Conservation (phyloP, 2,113 vertebrate genomes). For the Anser brachyrhynchus region DNA sequence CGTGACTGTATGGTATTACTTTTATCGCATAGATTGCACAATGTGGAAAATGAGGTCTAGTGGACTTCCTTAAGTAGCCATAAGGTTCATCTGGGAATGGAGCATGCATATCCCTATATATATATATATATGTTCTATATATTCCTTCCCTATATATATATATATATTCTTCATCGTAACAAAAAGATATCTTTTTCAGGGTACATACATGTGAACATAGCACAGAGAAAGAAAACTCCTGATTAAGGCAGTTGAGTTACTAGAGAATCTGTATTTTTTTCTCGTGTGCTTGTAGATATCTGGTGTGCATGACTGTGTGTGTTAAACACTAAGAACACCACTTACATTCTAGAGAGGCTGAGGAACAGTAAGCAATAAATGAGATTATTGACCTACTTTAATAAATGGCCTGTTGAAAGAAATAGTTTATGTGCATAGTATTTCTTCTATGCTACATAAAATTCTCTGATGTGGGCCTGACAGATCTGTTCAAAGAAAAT, state of each 20-base stretch:
- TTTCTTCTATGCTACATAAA: background rate
- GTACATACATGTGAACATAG: rapidly evolving
- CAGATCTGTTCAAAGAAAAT: constrained; percentile 4
- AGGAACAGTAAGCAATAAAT: background rate
- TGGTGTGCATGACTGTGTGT: background rate
- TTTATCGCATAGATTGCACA: constrained; percentile 14
- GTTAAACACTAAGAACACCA: background rate
- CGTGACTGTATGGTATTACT: background rate
- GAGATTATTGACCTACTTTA: background rate
- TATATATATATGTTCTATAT: too few relatives aligned
- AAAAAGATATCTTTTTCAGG: background rate
- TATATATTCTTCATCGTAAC: background rate
- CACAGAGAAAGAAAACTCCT: background rate
- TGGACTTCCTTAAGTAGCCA: background rate
- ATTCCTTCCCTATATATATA: background rate
- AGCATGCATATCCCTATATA: background rate
- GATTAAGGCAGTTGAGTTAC: background rate
- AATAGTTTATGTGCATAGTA: background rate
- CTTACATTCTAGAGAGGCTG: background rate
- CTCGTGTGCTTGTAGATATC: background rate
- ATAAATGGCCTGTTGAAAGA: constrained; percentile 6
- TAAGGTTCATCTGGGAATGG: background rate
- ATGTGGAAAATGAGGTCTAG: background rate
- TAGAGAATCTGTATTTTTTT: background rate
- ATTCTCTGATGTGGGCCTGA: background rate